Evolutionary conservation across 2,888 invertebrate genomes (phyloP).

Genomic region (Catocala nupta): DNA sequence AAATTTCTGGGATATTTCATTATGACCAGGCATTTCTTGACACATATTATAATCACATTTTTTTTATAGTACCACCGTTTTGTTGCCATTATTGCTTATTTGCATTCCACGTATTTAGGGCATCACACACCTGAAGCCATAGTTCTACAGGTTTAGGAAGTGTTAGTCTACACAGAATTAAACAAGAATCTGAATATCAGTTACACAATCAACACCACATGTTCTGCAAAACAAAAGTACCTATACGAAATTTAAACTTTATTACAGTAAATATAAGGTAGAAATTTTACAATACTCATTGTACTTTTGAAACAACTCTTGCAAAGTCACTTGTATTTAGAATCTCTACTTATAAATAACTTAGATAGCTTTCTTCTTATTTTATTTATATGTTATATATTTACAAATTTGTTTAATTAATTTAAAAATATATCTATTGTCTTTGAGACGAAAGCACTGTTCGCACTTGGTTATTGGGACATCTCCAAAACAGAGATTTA

Average conservation of each 20-base stretch:
- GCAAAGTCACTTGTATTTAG: not conserved
- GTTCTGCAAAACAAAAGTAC: constrained; percentile 31
- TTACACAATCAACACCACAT: constrained; percentile 28
- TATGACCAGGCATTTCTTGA: no score
- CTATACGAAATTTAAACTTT: constrained; percentile 42
- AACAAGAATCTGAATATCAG: constrained; percentile 40
- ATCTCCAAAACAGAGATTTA: not conserved
- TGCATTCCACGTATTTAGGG: no score
- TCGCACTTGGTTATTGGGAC: not conserved
- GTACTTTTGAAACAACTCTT: constrained; percentile 39
- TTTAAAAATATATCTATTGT: not conserved
- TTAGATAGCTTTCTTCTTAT: constrained; percentile 1
- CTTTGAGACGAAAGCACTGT: constrained; percentile 4
- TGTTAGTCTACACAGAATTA: no score
- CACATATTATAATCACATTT: no score
- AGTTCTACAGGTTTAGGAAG: no score
- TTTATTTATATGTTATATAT: constrained; percentile 24
- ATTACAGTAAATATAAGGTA: constrained; percentile 32
- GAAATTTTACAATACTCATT: constrained; percentile 37
- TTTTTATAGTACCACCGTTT: no score
- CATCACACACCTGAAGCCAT: no score
- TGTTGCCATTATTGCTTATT: no score
- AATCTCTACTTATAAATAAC: constrained; percentile 23
- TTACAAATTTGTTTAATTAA: constrained; percentile 24
- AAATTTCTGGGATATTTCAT: no score